Percentiles rank a stretch among this genome's conserved stretches.
These are phyloP conservation scores for Spodoptera litura DNA, from an alignment of 1,140 invertebrate species.

Conservation along the genomic window DNA sequence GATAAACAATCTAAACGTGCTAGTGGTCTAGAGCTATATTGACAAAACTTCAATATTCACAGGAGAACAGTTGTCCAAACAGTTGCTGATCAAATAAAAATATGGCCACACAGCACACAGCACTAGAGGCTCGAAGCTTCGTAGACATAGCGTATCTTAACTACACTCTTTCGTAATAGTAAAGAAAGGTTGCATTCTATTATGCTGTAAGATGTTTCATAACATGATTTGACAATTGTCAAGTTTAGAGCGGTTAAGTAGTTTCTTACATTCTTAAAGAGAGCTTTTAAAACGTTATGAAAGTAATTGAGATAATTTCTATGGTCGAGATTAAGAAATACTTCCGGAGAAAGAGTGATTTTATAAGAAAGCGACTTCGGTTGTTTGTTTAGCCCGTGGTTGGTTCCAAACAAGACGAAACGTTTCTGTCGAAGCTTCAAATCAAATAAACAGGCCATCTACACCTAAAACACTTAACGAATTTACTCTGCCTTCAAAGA, in stretches of 20 bases:
- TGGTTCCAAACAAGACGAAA: no score
- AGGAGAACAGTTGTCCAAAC: conserved; percentile 39
- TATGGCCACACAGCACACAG: conserved; percentile 39
- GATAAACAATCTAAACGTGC: not conserved
- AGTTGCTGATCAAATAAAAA: conserved; percentile 30
- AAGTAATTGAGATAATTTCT: no score
- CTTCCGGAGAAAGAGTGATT: no score
- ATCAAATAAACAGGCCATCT: no score
- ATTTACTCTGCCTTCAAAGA: no score
- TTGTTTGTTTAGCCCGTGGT: no score
- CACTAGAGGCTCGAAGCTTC: conserved; percentile 3
- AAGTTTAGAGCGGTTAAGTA: conserved; percentile 19
- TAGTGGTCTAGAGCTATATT: conserved; percentile 4
- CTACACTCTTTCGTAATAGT: conserved; percentile 17
- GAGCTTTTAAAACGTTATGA: not conserved
- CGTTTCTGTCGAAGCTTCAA: no score
- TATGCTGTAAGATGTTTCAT: conserved; percentile 35
- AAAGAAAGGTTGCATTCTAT: conserved; percentile 31
- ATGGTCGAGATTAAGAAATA: no score
- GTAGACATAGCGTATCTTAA: conserved; percentile 23
- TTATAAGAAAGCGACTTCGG: no score
- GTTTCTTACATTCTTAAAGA: conserved; percentile 1
- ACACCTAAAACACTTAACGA: no score
- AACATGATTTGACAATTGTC: conserved; percentile 35
- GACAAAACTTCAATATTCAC: conserved; percentile 42